Base-by-base conservation (phyloP, 2,113 vertebrate genomes). In the Mystacornis crossleyi region DNA sequence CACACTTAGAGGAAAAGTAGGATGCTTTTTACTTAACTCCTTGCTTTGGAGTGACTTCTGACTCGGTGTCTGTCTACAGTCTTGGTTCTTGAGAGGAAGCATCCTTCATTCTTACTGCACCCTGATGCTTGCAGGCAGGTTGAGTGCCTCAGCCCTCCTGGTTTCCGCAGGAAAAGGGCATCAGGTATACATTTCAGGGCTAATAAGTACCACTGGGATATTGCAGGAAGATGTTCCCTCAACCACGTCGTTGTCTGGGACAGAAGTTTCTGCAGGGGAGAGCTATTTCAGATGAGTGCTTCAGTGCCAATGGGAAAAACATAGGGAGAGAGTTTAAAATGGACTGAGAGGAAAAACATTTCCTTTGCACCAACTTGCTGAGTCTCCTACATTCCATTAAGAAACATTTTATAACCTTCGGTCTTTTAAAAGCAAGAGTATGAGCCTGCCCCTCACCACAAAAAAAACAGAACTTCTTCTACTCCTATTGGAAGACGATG, bases 241-340 rank as follows among this genome's bases (percentile, higher is more conserved):
- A 47, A 24, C 24, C 14, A 34, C 6, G 20, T 34, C 3, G 2
- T 50, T 84, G 48, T n/a, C 34, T 51, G 51, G 33, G 29, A 85
- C 23, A 57, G 78, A 69, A 65, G 12, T 33, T 84, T 74, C 66
- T 92, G 4, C 48, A 51, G 10, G 42, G 29, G 8, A 86, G 38
- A 89, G 60, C 61, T 97, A 79, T 86, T 91, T 92, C 86, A 87
- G 86, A 89, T 53, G 23, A 85, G 20, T 33, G 47, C 43, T 86
- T 92, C 64, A 17, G 55, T 93, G 86, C 89, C 94, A 93, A 33
- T 86, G 72, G 82, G 82, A 93, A 94, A 93, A 95, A 90, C 74
- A 74, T 0, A 58, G 16, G 51, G 43, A 48, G 17, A 65, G 54
- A 47, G 48, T 74, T 94, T 92, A 78, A 97, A 95, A 89, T 4